These are phyloP conservation scores for Amphilophus citrinellus DNA, from an alignment of 2,113 vertebrate genomes.

Conservation along the genomic window DNA sequence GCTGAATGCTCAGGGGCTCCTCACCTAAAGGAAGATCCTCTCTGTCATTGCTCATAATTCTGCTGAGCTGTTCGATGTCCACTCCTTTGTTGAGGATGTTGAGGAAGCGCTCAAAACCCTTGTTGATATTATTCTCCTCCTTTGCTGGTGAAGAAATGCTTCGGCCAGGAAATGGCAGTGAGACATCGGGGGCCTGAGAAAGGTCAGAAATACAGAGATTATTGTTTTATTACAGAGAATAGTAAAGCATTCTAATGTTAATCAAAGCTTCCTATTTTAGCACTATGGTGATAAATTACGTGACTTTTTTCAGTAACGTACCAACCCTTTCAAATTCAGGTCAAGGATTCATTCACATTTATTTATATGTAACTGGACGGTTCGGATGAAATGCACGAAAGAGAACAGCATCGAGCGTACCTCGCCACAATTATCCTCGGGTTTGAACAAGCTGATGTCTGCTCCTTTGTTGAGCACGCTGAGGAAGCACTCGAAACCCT, in stretches of 20 bases:
- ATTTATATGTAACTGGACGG: not conserved
- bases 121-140: not conserved
- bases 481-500: conserved; percentile 71
- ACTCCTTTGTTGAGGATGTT: conserved; percentile 75
- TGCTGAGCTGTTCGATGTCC: conserved; percentile 62
- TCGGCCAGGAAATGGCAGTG: not conserved
- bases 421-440: not conserved
- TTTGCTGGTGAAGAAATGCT: not conserved
- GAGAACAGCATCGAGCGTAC: not conserved
- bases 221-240: not conserved
- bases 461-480: conserved; percentile 72
- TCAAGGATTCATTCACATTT: not conserved
- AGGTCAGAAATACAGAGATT: not conserved
- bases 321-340: not conserved
- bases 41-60: conserved; percentile 58
- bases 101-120: conserved; percentile 74
- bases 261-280: not conserved
- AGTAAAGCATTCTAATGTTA: not conserved
- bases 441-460: conserved; percentile 34
- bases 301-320: not conserved
- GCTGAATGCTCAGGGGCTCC: not conserved
- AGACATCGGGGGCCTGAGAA: conserved; percentile 22
- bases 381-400: not conserved
- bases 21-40: not conserved
- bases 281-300: not conserved